A percentile compares a stretch with the other conserved stretches of the same genome.
These are phyloP conservation scores for Ostrea denselamellosa DNA, from an alignment of 1,140 invertebrate genomes.

Conservation along the genomic window DNA sequence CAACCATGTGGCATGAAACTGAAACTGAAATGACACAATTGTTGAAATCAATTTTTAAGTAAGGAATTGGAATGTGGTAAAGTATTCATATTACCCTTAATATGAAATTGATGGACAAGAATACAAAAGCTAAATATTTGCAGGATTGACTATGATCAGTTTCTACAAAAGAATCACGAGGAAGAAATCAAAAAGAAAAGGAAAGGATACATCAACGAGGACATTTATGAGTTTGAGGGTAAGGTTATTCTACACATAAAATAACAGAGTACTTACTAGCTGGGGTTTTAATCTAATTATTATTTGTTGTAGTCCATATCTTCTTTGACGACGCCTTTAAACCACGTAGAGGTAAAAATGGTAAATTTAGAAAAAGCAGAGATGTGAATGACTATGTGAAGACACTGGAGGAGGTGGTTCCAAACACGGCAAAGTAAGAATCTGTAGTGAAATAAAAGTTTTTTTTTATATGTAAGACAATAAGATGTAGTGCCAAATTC, in stretches of 20 bases:
- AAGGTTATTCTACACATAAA: not conserved
- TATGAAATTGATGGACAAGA: not conserved
- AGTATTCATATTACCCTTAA: not conserved
- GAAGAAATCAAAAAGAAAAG: not conserved
- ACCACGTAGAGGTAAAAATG: not conserved
- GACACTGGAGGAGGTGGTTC: not conserved
- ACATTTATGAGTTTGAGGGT: constrained; percentile 15
- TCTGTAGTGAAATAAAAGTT: not conserved
- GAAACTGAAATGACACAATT: constrained; percentile 79
- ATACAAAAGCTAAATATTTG: not conserved
- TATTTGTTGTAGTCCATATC: not conserved
- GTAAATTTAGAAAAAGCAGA: not conserved
- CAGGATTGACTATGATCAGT: constrained; percentile 9
- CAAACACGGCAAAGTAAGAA: constrained; percentile 18
- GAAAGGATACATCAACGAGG: not conserved
- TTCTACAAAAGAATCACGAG: not conserved
- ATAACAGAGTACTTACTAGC: not conserved
- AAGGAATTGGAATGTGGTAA: not conserved
- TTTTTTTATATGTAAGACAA: not conserved
- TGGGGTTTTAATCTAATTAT: not conserved
- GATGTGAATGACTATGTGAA: constrained; percentile 2
- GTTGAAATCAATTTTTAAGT: constrained; percentile 79
- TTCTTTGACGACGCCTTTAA: constrained; percentile 39
- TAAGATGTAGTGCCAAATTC: not conserved
- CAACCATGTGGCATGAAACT: constrained; percentile 81